Conservation (phyloP, 2,888 invertebrate genomes). For the Frankliniella fusca region DNA sequence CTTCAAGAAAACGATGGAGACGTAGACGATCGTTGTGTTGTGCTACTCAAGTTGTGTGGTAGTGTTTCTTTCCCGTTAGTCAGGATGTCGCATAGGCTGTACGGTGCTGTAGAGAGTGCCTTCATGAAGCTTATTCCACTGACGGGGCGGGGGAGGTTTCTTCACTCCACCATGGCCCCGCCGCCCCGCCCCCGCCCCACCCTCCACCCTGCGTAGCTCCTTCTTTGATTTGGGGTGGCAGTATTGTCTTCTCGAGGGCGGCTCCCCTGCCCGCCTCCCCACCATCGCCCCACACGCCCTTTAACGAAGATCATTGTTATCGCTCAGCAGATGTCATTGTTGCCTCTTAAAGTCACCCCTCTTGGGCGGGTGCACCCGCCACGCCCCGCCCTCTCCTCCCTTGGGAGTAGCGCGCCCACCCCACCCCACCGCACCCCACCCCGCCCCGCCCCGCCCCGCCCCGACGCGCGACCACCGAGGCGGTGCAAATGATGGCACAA, state of each 20-base stretch:
- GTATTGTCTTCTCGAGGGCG: no score
- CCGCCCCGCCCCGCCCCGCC: neutral
- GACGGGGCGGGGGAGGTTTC: neutral
- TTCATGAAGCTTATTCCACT: no score
- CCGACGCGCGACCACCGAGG: neutral
- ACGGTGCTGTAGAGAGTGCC: no score
- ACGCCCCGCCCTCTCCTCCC: neutral
- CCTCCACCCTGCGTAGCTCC: neutral
- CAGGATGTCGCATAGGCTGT: no score
- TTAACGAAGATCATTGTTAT: slow-evolving; percentile 21
- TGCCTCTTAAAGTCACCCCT: slow-evolving; percentile 1
- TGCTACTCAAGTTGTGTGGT: no score
- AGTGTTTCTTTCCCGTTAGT: no score
- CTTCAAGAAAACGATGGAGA: no score
- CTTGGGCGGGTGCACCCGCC: no score
- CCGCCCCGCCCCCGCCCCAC: neutral
- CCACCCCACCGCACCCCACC: neutral
- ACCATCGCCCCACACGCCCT: neutral
- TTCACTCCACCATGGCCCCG: no score
- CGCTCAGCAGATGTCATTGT: slow-evolving; percentile 21
- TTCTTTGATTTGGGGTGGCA: no score
- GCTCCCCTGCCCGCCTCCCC: neutral
- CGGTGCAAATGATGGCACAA: neutral
- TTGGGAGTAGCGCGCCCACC: neutral
- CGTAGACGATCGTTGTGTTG: no score